Evolutionary conservation across 2,113 vertebrate species (phyloP).

Genomic region (Regulus satrapa): DNA sequence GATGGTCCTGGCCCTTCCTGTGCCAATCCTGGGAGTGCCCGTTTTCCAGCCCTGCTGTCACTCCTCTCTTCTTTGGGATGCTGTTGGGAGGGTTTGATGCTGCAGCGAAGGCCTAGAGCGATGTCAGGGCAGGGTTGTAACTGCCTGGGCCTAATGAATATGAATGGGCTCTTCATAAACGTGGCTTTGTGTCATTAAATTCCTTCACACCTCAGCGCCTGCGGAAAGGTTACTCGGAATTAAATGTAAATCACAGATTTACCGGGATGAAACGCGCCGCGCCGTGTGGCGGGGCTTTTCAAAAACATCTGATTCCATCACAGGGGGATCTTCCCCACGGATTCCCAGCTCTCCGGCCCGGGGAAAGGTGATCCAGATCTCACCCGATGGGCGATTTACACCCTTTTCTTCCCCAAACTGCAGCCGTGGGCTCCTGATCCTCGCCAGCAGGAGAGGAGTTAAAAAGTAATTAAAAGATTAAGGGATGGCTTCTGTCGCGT

Average conservation of each 20-base stretch:
- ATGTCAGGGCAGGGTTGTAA: constrained; percentile 66
- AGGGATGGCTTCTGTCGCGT: not conserved
- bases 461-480: constrained; percentile 1
- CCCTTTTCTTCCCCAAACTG: not conserved
- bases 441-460: not conserved
- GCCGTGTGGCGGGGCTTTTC: constrained; percentile 69
- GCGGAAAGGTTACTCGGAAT: constrained; percentile 78
- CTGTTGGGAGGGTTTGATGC: fast-evolving
- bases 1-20: fast-evolving
- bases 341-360: fast-evolving
- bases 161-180: constrained; percentile 79
- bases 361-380: not conserved
- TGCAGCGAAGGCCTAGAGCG: constrained; percentile 39
- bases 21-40: not conserved
- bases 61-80: fast-evolving
- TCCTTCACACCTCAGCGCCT: constrained; percentile 80
- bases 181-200: constrained; percentile 73
- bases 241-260: constrained; percentile 89
- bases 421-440: not conserved
- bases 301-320: constrained; percentile 63
- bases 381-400: not conserved
- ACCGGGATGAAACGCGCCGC: constrained; percentile 72
- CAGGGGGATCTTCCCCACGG: not conserved
- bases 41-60: fast-evolving
- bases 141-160: constrained; percentile 80